A percentile compares a stretch with the other conserved stretches of the same genome.
These are phyloP conservation scores for Corvus cornix DNA, from an alignment of 2,113 vertebrate species.

Conservation along the genomic window DNA sequence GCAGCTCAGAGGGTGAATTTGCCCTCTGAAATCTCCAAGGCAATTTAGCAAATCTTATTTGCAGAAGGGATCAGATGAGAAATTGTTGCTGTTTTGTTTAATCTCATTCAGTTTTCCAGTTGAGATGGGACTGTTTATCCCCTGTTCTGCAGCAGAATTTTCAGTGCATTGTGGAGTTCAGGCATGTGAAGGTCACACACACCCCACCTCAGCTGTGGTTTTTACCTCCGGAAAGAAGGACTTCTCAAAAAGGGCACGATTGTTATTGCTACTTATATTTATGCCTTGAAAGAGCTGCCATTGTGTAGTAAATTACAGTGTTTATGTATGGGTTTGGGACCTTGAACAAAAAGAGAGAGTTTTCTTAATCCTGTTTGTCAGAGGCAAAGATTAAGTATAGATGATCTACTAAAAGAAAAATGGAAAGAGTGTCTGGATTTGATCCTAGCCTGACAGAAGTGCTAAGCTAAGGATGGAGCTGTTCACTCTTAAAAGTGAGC, in stretches of 20 bases:
- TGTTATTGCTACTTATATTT: neutral
- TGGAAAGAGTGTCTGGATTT: neutral
- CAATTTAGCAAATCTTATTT: neutral
- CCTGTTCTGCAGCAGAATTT: neutral
- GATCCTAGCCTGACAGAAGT: constrained; percentile 43
- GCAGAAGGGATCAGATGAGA: neutral
- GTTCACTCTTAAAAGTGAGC: constrained; percentile 1
- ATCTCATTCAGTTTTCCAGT: neutral
- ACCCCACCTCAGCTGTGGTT: neutral
- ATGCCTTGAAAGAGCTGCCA: neutral
- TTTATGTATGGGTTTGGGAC: constrained; percentile 8
- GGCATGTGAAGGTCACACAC: neutral
- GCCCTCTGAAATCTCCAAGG: neutral
- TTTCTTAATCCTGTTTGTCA: constrained; percentile 54
- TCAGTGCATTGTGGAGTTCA: neutral
- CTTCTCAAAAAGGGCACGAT: neutral
- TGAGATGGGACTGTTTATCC: neutral
- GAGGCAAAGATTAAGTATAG: neutral
- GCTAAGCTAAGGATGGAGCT: constrained; percentile 10
- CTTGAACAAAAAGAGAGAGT: constrained; percentile 34
- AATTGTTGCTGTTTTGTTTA: neutral
- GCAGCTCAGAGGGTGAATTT: neutral
- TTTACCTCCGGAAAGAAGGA: neutral
- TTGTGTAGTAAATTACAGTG: constrained; percentile 53
- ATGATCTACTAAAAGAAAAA: constrained; percentile 21